Evolutionary conservation across 2,797 vertebrate genomes (phyloP).

Genomic region (Hemitrygon akajei): DNA sequence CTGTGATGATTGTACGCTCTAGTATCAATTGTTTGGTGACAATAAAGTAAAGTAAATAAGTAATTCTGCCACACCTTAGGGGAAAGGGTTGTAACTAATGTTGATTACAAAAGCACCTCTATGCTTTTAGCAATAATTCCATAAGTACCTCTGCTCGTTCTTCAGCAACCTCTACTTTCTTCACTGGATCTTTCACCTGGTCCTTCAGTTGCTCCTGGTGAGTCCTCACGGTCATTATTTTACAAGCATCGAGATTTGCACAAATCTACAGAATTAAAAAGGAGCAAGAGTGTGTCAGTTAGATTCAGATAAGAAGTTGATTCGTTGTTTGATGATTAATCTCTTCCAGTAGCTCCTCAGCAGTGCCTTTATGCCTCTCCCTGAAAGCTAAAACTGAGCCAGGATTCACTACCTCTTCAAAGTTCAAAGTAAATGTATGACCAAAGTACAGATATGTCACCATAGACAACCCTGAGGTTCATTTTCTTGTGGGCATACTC

Average conservation of each 20-base stretch:
- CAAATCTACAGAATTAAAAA: conserved; percentile 74
- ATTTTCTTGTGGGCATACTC: no score
- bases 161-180: conserved; percentile 66
- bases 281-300: neutral
- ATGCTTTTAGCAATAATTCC: neutral
- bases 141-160: conserved; percentile 65
- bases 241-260: conserved; percentile 81
- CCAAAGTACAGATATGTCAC: no score
- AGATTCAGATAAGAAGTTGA: neutral
- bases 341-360: neutral
- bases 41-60: no score
- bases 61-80: neutral
- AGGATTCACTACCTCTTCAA: no score
- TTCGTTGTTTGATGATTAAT: neutral
- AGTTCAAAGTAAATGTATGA: no score
- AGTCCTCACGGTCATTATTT: conserved; percentile 72
- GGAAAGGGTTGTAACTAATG: neutral
- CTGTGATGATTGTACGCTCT: no score
- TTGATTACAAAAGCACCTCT: neutral
- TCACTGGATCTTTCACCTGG: conserved; percentile 67
- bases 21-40: no score
- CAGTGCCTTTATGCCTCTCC: no score
- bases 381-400: no score
- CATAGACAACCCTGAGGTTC: no score
- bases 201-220: conserved; percentile 50